Percentiles rank a stretch among this genome's conserved stretches.
These are phyloP conservation scores for Tympanuchus pallidicinctus DNA, from an alignment of 2,113 vertebrate genomes.

Conservation along the genomic window DNA sequence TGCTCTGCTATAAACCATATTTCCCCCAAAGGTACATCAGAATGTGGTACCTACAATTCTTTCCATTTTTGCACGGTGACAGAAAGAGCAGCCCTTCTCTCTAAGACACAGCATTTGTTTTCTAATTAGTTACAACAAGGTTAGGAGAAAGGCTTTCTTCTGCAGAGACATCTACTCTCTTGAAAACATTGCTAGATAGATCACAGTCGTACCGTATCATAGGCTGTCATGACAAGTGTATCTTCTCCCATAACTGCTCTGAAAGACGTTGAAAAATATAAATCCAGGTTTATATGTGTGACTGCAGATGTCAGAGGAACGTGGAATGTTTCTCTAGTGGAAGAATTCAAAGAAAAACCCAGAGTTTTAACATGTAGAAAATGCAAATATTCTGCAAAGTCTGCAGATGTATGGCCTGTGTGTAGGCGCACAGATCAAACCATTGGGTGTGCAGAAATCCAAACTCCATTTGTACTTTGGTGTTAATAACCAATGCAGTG, in stretches of 20 bases:
- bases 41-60: not conserved
- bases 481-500: not conserved
- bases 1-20: not conserved
- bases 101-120: not conserved
- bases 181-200: not conserved
- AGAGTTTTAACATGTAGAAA: slow-evolving; percentile 18
- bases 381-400: slow-evolving; percentile 10
- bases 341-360: slow-evolving; percentile 28
- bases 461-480: not conserved
- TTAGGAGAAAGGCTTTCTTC: not conserved
- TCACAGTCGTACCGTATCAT: not conserved
- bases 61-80: not conserved
- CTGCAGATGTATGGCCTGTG: not conserved
- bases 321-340: not conserved
- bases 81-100: not conserved
- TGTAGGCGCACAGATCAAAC: not conserved
- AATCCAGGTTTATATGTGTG: slow-evolving; percentile 24
- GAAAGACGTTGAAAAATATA: slow-evolving; percentile 4
- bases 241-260: slow-evolving; percentile 15
- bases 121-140: not conserved
- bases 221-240: not conserved
- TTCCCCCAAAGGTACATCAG: not conserved
- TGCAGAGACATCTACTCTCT: not conserved
- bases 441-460: not conserved
- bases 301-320: slow-evolving; percentile 33